Evolutionary conservation across 2,888 invertebrate species (phyloP).

Genomic region (Microchrysa polita): DNA sequence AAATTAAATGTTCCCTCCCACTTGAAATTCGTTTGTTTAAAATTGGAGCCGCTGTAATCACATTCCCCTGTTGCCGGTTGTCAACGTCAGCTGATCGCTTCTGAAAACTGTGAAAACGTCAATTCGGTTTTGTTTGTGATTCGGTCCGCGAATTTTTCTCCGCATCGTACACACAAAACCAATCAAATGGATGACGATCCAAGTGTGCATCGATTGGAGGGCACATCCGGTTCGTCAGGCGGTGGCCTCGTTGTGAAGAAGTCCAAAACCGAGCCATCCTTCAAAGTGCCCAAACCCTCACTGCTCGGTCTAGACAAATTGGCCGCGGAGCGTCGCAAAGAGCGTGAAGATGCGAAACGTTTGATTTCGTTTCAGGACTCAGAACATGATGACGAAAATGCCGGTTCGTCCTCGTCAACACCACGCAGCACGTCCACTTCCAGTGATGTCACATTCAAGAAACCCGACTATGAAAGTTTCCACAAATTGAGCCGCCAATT

Average conservation of each 20-base stretch:
- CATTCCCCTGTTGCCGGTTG: too few relatives aligned
- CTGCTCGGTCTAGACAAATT: conserved; percentile 85
- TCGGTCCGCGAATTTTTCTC: too few relatives aligned
- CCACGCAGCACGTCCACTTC: conserved; percentile 45
- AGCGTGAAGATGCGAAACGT: conserved; percentile 70
- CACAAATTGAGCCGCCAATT: conserved; percentile 71
- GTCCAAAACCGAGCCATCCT: conserved; percentile 66
- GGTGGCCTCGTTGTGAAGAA: conserved; percentile 80
- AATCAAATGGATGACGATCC: conserved; percentile 53
- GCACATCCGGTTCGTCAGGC: conserved; percentile 71
- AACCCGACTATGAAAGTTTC: conserved; percentile 59
- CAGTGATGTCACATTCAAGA: conserved; percentile 60
- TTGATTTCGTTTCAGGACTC: conserved; percentile 73
- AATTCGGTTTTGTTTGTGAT: neutral
- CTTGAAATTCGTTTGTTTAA: too few relatives aligned
- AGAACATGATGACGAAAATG: conserved; percentile 64
- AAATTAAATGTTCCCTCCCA: too few relatives aligned
- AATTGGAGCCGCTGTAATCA: neutral
- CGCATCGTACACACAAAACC: conserved; percentile 8
- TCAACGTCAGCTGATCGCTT: neutral
- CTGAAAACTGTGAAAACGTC: too few relatives aligned
- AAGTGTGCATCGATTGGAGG: conserved; percentile 76
- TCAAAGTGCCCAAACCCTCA: conserved; percentile 81
- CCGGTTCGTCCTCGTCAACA: conserved; percentile 50
- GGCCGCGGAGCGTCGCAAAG: conserved; percentile 77